Evolutionary conservation across 2,888 invertebrate species (phyloP), one percentile per base, ranked within the genome.

Genomic region (Caenorhabditis becei): DNA sequence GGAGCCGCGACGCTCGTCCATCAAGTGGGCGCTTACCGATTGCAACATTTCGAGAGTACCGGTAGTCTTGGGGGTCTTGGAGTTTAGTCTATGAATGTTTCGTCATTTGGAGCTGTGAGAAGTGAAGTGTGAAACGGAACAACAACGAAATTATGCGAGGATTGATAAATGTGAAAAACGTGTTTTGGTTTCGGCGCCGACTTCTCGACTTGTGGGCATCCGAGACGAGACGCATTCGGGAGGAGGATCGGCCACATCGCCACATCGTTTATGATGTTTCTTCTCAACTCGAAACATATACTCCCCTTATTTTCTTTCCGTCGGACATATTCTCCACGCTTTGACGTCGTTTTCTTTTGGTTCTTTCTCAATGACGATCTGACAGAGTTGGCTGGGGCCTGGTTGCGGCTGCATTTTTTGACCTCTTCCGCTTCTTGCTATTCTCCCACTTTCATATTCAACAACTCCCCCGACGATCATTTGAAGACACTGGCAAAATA

Each of bases 11-110:
- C 83, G 84, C 61, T 88, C 86, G 54, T 85, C 87, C 86, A 86
- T 86, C 44, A 87, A 71, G 69, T 88, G 88, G 10, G 83, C 87
- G 49, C 83, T 83, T 59, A 88, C 85, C 11, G 88, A 88, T 80
- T 88, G 88, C 69, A 88, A 82, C 88, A 88, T 88, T n/a, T 67
- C 7, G 56, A 37, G 35, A 37, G 32, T 7, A 32, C 32, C 32
- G 32, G 32, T 32, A 10, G 32, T 32, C 10, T 32, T 32, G 32
- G 4, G n/a, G n/a, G n/a, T n/a, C n/a, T 10, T 56, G 23, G 23
- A 24, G 20, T 11, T 7, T 56, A 18, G 26, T 56, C 56, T 72
- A 72, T 72, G 72, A 72, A 56, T 58, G 63, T 26, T n/a, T 28
- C 44, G 20, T 69, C 24, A 54, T 72, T 18, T 56, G 37, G 32